Conservation (phyloP, 1,140 invertebrate genomes). For the Aphelinus atriplicis region DNA sequence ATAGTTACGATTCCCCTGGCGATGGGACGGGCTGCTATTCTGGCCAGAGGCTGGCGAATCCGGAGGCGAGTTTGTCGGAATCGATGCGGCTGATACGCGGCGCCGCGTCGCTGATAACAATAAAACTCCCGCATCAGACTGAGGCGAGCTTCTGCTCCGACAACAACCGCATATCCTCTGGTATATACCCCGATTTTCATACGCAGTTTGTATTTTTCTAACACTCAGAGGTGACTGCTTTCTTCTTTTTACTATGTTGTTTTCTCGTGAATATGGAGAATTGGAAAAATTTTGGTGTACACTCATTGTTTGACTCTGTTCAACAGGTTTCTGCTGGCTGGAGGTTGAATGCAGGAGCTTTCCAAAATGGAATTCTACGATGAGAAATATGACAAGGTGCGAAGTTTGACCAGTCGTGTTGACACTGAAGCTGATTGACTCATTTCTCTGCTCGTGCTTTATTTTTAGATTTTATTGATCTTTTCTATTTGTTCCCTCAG, state of each 20-base stretch:
- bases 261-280: background rate
- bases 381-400: constrained; percentile 45
- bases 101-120: constrained; percentile 3
- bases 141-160: background rate
- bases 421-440: constrained; percentile 6
- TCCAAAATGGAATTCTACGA: constrained; percentile 38
- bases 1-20: too few relatives aligned
- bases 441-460: constrained; percentile 15
- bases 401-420: background rate
- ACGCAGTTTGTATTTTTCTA: constrained; percentile 11
- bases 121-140: background rate
- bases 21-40: too few relatives aligned
- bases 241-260: background rate
- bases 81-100: background rate
- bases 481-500: constrained; percentile 48
- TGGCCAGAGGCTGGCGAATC: too few relatives aligned
- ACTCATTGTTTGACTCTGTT: background rate
- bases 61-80: too few relatives aligned
- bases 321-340: constrained; percentile 1
- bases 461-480: constrained; percentile 21
- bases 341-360: background rate
- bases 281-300: background rate
- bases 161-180: background rate
- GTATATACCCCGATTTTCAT: background rate
- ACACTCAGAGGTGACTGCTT: background rate